Percentiles rank a stretch among this genome's conserved stretches.
Conservation (phyloP, 2,113 vertebrate species). For the Coptodon rendalli region DNA sequence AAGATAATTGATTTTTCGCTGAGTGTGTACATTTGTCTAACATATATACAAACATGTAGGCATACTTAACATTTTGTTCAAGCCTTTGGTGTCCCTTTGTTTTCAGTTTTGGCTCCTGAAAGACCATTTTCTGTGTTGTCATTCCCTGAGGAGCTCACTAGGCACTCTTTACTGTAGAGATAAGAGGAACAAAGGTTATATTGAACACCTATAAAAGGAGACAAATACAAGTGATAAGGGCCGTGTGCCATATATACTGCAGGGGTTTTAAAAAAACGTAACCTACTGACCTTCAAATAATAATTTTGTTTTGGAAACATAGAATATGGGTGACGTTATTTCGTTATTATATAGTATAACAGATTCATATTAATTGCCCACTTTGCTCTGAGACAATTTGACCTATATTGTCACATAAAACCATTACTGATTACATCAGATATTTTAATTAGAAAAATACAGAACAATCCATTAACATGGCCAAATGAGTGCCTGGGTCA, state of each 20-base stretch:
- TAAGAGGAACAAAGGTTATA: neutral
- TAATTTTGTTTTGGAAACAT: neutral
- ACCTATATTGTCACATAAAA: neutral
- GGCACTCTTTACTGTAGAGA: conserved; percentile 85
- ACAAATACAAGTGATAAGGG: neutral
- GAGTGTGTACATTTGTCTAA: conserved; percentile 51
- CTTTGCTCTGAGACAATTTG: neutral
- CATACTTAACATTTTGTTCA: conserved; percentile 65
- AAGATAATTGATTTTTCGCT: conserved; percentile 57
- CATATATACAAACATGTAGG: conserved; percentile 56
- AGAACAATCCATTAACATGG: neutral
- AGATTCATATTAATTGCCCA: neutral
- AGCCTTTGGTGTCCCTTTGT: conserved; percentile 88
- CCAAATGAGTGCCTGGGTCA: neutral
- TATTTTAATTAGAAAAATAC: neutral
- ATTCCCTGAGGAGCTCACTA: conserved; percentile 91
- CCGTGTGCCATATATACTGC: neutral
- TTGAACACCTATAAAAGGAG: neutral
- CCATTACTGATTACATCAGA: neutral
- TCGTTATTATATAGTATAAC: neutral
- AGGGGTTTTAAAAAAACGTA: neutral
- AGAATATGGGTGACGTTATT: neutral
- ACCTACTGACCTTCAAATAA: neutral
- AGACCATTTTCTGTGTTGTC: conserved; percentile 95
- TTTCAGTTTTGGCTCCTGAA: conserved; percentile 87